Base-by-base conservation (phyloP, 2,888 invertebrate species). In the Polydrusus tereticollis region DNA sequence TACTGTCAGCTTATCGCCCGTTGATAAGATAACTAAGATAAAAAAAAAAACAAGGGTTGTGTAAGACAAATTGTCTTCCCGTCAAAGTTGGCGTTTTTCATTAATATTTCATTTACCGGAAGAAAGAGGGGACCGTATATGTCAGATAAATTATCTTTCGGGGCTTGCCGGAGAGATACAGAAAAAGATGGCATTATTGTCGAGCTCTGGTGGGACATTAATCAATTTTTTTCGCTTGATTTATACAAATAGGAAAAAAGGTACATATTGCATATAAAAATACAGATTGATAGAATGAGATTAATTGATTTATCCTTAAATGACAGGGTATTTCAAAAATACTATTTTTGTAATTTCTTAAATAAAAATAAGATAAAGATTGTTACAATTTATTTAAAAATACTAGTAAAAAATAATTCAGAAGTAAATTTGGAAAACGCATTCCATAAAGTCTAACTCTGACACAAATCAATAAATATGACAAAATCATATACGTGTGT, bases 91-190 rank as follows among this genome's bases (percentile, higher is more conserved):
- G 26, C 50, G 26, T 23, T 26, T 50, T 23, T 50, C 26, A 50
- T 50, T 50, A 50, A 50, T 50, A 50, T 50, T 50, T 50, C 50
- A 50, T 50, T 50, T 50, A 50, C 50, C 26, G 50, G 26, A 47
- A 14, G 26, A 12, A 14, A 26, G 6, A 7, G 20, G 50, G 14
- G 50, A 50, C 14, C 50, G 26, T 7, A 26, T 50, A 8, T n/a
- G n/a, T n/a, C 50, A 26, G 26, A 50, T 50, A 50, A 50, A 50
- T 50, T 50, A 26, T 50, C 14, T 18, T 5, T 16, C 36, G 12
- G 36, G 12, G 10, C 36, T 20, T 20, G 45, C 12, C 5, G 18
- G 20, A 2, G 16, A 45, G 45, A 5, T 20, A 45, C 20, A 20
- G 8, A 45, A 45, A 45, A 45, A 20, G 12, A 18, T 2, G 20